These are phyloP conservation scores for Tiphia femorata DNA, from an alignment of 2,888 invertebrate genomes.

Conservation along the genomic window DNA sequence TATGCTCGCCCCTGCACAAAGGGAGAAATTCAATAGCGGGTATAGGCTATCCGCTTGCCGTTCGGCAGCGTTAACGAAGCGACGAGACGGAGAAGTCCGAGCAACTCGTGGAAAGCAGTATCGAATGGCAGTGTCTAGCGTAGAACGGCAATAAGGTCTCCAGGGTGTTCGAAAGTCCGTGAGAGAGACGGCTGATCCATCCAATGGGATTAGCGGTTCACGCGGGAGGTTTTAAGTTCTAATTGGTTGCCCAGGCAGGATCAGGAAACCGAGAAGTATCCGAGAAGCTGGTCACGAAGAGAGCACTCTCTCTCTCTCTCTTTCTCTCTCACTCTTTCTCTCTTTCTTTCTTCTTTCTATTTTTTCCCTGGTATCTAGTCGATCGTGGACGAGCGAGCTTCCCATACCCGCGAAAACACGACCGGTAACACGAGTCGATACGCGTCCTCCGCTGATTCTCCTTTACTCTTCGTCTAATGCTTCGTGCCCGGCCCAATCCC, in stretches of 20 bases:
- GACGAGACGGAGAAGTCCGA: not conserved
- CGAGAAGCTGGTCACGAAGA: constrained; percentile 37
- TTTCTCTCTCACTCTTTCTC: not conserved
- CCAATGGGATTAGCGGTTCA: constrained; percentile 19
- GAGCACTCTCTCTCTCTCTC: constrained; percentile 18
- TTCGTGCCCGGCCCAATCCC: too few species aligned
- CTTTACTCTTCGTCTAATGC: too few species aligned
- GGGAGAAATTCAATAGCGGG: not conserved
- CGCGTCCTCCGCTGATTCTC: too few species aligned
- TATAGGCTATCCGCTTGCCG: not conserved
- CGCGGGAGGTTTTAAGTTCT: constrained; percentile 30
- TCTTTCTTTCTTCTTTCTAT: not conserved
- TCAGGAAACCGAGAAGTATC: constrained; percentile 32
- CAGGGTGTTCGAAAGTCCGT: constrained; percentile 10
- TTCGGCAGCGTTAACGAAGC: not conserved
- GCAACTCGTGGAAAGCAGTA: not conserved
- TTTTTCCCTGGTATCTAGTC: not conserved
- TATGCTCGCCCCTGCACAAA: too few species aligned
- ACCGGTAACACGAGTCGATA: too few species aligned
- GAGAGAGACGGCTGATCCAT: constrained; percentile 9
- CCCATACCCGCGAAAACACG: constrained; percentile 1
- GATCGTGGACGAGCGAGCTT: not conserved
- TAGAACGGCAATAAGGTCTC: constrained; percentile 18
- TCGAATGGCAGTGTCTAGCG: constrained; percentile 5
- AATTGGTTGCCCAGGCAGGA: constrained; percentile 29